Evolutionary conservation across 64 coral and sea anemone species (phyloP).

Genomic region (Anthopleura sola): DNA sequence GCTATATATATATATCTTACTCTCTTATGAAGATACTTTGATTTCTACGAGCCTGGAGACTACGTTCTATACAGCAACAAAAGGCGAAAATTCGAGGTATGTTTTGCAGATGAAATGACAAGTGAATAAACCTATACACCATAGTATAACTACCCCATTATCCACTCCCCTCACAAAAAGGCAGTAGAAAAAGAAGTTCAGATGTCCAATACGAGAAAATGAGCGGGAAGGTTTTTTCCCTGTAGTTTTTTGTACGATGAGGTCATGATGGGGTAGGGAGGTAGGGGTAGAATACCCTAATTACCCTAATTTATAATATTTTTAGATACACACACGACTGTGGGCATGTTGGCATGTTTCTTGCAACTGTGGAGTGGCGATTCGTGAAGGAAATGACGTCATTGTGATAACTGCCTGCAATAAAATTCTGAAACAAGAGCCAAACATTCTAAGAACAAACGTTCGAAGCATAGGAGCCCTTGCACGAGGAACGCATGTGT

Average conservation of each 20-base stretch:
- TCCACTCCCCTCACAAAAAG: too few species aligned
- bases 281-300: too few species aligned
- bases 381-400: conserved; percentile 47
- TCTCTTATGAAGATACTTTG: conserved; percentile 29
- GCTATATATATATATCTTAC: background rate
- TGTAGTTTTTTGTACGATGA: too few species aligned
- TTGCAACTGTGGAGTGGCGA: conserved; percentile 62
- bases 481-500: too few species aligned
- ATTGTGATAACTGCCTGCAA: conserved; percentile 42
- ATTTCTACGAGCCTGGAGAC: conserved; percentile 53
- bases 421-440: too few species aligned
- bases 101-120: background rate
- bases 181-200: too few species aligned
- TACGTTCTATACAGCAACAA: conserved; percentile 68
- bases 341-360: conserved; percentile 35
- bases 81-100: conserved; percentile 47
- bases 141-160: too few species aligned
- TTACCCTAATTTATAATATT: background rate
- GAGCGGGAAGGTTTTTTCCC: too few species aligned
- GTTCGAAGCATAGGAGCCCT: too few species aligned
- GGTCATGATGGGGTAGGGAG: too few species aligned
- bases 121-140: too few species aligned
- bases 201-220: too few species aligned
- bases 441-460: background rate
- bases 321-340: conserved; percentile 49